A percentile compares a stretch with the other conserved stretches of the same genome.
These are phyloP conservation scores for Pipra filicauda DNA, from an alignment of 2,113 vertebrate species.

Conservation along the genomic window DNA sequence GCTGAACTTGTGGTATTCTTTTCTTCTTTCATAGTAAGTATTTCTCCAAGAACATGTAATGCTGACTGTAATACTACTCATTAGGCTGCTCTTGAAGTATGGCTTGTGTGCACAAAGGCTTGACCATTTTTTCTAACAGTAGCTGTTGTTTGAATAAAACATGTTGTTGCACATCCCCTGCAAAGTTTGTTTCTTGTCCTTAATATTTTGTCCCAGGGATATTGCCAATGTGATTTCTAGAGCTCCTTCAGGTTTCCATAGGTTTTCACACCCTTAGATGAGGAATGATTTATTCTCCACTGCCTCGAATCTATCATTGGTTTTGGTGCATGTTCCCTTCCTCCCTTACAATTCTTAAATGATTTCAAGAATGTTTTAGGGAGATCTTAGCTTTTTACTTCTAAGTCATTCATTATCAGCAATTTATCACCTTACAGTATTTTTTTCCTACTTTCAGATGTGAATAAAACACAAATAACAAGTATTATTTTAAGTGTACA, in stretches of 20 bases:
- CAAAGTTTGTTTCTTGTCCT: slow-evolving; percentile 2
- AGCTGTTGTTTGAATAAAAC: slow-evolving; percentile 28
- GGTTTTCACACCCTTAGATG: background rate
- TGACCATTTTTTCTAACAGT: background rate
- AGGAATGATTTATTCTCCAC: background rate
- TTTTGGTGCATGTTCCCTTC: background rate
- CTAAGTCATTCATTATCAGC: background rate
- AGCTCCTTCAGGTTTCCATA: background rate
- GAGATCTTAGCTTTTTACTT: background rate
- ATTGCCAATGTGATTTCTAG: background rate
- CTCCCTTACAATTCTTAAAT: background rate
- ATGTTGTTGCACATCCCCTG: background rate
- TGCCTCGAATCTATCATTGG: background rate
- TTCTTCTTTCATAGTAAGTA: background rate
- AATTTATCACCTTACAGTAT: background rate
- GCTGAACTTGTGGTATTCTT: slow-evolving; percentile 20
- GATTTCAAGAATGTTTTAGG: background rate
- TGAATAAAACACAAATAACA: background rate
- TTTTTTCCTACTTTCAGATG: background rate
- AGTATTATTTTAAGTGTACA: background rate
- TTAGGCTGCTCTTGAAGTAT: background rate
- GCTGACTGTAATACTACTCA: background rate
- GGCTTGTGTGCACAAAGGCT: slow-evolving; percentile 7
- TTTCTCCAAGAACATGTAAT: slow-evolving; percentile 17
- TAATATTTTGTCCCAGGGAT: background rate